A percentile compares a stretch with the other conserved stretches of the same genome.
These are phyloP conservation scores for Eilema griseolum DNA, from an alignment of 2,888 invertebrate genomes.

Conservation along the genomic window DNA sequence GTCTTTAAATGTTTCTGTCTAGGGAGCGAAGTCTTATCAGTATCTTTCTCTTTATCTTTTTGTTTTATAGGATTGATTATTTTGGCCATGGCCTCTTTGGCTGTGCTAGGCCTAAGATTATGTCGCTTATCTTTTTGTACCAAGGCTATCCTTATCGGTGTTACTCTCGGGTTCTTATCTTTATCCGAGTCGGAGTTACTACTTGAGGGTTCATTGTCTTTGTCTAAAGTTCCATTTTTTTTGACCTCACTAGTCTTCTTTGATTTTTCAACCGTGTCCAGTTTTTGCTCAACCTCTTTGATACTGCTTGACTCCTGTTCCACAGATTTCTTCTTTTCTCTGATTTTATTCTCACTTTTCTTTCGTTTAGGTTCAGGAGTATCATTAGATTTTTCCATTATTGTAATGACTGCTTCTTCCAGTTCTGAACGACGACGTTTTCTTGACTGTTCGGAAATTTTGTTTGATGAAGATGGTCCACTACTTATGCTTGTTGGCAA, in stretches of 20 bases:
- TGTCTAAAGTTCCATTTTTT: slow-evolving; percentile 28
- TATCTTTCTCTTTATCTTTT: slow-evolving; percentile 33
- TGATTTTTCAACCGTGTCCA: slow-evolving; percentile 30
- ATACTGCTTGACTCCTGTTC: slow-evolving; percentile 38
- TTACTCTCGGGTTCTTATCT: slow-evolving; percentile 53
- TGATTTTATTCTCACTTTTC: slow-evolving; percentile 28
- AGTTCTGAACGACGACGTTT: slow-evolving; percentile 76
- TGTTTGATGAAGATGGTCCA: neutral
- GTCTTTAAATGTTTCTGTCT: slow-evolving; percentile 45
- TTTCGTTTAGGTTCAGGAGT: slow-evolving; percentile 59
- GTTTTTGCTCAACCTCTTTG: slow-evolving; percentile 38
- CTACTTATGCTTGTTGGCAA: neutral
- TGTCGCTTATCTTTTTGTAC: slow-evolving; percentile 57
- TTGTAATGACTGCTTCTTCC: slow-evolving; percentile 69
- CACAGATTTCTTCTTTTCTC: slow-evolving; percentile 41
- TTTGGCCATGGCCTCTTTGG: slow-evolving; percentile 44
- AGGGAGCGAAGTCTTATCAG: slow-evolving; percentile 39
- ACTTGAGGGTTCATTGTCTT: slow-evolving; percentile 51
- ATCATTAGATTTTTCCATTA: slow-evolving; percentile 57
- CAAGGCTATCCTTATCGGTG: slow-evolving; percentile 62
- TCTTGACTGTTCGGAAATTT: slow-evolving; percentile 46
- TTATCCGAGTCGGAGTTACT: slow-evolving; percentile 42
- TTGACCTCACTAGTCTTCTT: slow-evolving; percentile 25
- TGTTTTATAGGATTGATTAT: slow-evolving; percentile 43
- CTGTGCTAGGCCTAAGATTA: slow-evolving; percentile 47